These are phyloP conservation scores for Leptatherina wallacei DNA, from an alignment of 2,797 vertebrate genomes.

Conservation along the genomic window DNA sequence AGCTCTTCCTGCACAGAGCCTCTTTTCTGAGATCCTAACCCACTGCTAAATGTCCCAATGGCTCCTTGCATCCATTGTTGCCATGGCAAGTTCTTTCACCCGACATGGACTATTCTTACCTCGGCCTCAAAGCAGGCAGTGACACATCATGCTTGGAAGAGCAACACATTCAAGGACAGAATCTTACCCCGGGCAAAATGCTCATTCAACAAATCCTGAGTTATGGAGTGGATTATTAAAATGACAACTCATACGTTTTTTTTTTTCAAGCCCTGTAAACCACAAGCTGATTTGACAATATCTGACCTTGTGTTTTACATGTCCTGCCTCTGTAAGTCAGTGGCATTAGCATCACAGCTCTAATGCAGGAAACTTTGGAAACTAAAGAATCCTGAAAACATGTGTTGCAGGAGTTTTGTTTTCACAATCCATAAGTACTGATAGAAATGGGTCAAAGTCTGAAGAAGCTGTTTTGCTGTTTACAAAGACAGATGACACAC, in stretches of 20 bases:
- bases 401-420: slow-evolving; percentile 9
- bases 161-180: slow-evolving; percentile 54
- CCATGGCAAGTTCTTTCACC: slow-evolving; percentile 63
- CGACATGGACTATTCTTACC: slow-evolving; percentile 61
- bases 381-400: slow-evolving; percentile 30
- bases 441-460: slow-evolving; percentile 34
- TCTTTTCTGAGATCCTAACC: slow-evolving; percentile 27
- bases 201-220: slow-evolving; percentile 43
- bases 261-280: slow-evolving; percentile 1
- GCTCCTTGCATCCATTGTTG: slow-evolving; percentile 49
- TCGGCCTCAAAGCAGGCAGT: slow-evolving; percentile 31
- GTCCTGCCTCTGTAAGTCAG: slow-evolving; percentile 2
- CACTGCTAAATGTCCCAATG: slow-evolving; percentile 43
- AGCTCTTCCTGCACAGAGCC: slow-evolving; percentile 34
- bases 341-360: neutral
- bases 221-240: slow-evolving; percentile 32
- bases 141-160: slow-evolving; percentile 50
- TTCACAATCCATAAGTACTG: slow-evolving; percentile 8
- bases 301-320: slow-evolving; percentile 23
- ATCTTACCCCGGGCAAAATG: slow-evolving; percentile 24
- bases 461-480: slow-evolving; percentile 15
- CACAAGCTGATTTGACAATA: slow-evolving; percentile 12
- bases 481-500: slow-evolving; percentile 5
- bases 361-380: neutral
- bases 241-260: slow-evolving; percentile 31